phyloP scores from a whole-genome alignment of 2,888 invertebrate species.

The Sesamia inferens region DNA sequence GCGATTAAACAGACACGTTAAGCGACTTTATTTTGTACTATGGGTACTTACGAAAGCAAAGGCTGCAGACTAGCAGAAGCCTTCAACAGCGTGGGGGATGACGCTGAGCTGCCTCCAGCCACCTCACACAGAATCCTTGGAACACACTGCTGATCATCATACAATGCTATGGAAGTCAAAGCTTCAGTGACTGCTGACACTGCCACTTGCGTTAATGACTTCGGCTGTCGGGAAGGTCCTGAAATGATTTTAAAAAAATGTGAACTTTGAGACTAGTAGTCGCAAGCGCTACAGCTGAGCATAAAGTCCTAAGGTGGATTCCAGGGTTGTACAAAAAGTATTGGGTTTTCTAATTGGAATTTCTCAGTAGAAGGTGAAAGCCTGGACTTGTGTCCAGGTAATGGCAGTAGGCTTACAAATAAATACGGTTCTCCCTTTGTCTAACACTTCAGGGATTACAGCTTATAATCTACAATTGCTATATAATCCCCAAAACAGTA shows the following conservation, averaged over 20 bases:
- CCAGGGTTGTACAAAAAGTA: not conserved
- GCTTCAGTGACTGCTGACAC: conserved; percentile 81
- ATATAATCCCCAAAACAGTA: too few relatives aligned
- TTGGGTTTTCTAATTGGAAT: not conserved
- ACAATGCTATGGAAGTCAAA: conserved; percentile 86
- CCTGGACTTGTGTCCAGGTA: not conserved
- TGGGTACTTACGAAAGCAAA: conserved; percentile 89
- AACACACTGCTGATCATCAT: conserved; percentile 95
- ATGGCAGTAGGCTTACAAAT: not conserved
- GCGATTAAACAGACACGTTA: not conserved
- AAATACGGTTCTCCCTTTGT: too few relatives aligned
- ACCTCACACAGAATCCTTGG: conserved; percentile 95
- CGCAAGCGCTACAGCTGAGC: not conserved
- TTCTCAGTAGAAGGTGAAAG: not conserved
- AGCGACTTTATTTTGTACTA: not conserved
- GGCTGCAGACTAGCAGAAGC: conserved; percentile 87
- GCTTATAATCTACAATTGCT: not conserved
- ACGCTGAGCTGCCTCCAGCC: conserved; percentile 87
- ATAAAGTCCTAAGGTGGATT: not conserved
- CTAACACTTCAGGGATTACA: not conserved
- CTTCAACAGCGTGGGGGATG: conserved; percentile 74
- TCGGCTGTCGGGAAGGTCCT: conserved; percentile 74
- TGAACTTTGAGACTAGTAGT: not conserved
- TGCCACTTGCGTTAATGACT: conserved; percentile 77
- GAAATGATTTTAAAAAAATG: not conserved